Evolutionary conservation across 2,888 invertebrate species (phyloP), one percentile per base, ranked within the genome.

Genomic region (Drosophila tripunctata): DNA sequence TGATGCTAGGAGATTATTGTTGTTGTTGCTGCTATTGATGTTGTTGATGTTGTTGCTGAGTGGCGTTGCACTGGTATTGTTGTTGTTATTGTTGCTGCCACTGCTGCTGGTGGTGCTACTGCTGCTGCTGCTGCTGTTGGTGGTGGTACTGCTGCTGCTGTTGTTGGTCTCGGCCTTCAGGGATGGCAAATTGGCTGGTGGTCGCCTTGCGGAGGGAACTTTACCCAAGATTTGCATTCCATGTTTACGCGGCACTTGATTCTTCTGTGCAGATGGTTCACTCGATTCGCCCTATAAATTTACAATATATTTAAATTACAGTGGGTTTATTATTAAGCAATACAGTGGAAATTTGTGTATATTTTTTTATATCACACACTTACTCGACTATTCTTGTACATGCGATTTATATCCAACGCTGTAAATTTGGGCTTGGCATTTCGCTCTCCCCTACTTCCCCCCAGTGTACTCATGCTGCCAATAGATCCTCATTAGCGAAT

Each of bases 151-250:
- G 40, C 52, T 74, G 45, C 67, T 75, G 69, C 63, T 79, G 61
- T 68, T 78, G 65, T 90, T 70, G 93, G 93, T 94, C 94, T 99
- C 99, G 92, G 98, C 97, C 94, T 98, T 99, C 93, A 99, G 93
- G 94, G 99, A 99, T 92, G 99, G 99, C 93, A 99, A 94, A 94
- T 99, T 98, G 92, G 97, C 98, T 92, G 99, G 99, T 93, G 99
- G 98, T 92, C 99, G 96, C 93, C 99, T 96, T 92, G 97, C 97
- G 93, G 96, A 96, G 92, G 97, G 97, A 93, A 99, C 97, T 95
- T 99, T 99, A 93, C 99, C 99, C 95, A 99, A 95, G 94, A 96
- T 96, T 96, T 99, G 99, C 96, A 99, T 97, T 94, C 99, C 99
- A 98, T 99, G 98, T 95, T 98, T 98, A 93, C 97, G 97, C 92